A percentile compares a stretch with the other conserved stretches of the same genome.
These are phyloP conservation scores for Hypotaenidia philippensis DNA, from an alignment of 2,797 vertebrate genomes.

Conservation along the genomic window DNA sequence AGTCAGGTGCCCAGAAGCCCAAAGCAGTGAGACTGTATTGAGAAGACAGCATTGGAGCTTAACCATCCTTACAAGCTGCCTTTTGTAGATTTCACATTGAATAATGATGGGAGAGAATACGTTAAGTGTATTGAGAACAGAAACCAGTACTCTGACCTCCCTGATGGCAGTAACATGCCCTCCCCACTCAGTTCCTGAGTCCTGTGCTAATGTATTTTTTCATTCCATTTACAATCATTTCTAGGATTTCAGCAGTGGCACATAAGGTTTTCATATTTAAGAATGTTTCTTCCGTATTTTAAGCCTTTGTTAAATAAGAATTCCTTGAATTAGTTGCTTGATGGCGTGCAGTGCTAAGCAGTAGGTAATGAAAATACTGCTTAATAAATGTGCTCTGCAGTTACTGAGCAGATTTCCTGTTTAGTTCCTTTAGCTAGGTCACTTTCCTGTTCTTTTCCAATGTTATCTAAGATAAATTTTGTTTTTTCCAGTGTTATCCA, in stretches of 20 bases:
- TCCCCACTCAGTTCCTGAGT: not conserved
- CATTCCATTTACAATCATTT: not conserved
- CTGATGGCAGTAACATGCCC: not conserved
- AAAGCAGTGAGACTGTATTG: not conserved
- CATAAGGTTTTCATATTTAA: not conserved
- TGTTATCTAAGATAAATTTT: conserved; percentile 94
- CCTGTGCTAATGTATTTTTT: not conserved
- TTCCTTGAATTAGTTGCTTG: not conserved
- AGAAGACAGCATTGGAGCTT: not conserved
- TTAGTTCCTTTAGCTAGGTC: conserved; percentile 33
- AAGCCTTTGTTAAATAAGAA: not conserved
- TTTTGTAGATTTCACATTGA: not conserved
- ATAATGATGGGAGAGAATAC: not conserved
- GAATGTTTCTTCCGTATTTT: not conserved
- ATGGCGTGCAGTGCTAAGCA: not conserved
- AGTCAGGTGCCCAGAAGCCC: not conserved
- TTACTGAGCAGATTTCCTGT: not conserved
- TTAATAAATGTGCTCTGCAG: not conserved
- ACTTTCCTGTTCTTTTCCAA: conserved; percentile 78
- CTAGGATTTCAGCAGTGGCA: not conserved
- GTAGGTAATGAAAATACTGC: not conserved
- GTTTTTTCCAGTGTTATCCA: conserved; percentile 89
- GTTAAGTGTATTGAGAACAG: not conserved
- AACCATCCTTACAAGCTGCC: not conserved
- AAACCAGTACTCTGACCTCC: not conserved